phyloP scores from a whole-genome alignment of 2,797 vertebrate genomes.

The Pseudochaenichthys georgianus region DNA sequence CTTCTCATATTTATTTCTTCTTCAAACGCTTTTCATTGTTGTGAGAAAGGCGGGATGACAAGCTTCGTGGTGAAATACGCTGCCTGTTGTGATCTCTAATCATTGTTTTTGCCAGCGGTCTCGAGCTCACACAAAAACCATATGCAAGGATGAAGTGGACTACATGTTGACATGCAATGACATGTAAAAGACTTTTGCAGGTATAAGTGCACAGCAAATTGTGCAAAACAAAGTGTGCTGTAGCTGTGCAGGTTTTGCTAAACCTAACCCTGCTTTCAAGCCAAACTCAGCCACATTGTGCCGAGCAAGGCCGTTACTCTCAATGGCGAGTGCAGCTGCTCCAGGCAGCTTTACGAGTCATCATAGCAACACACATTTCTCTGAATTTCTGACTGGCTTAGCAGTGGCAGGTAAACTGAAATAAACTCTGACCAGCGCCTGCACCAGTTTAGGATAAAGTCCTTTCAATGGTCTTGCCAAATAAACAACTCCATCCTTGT shows the following conservation, averaged over 20 bases:
- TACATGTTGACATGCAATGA: neutral
- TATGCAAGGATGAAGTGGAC: neutral
- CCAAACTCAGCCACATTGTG: neutral
- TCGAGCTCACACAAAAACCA: neutral
- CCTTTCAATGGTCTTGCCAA: neutral
- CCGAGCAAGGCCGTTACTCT: slow-evolving; percentile 9
- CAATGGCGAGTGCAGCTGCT: slow-evolving; percentile 9
- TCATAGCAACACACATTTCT: neutral
- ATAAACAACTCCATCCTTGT: neutral
- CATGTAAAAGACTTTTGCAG: neutral
- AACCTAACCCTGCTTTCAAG: neutral
- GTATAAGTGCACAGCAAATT: neutral
- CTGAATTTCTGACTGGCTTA: neutral
- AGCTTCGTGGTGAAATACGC: slow-evolving; percentile 28
- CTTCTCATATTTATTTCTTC: slow-evolving; percentile 58
- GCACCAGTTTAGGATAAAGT: neutral
- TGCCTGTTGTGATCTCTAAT: slow-evolving; percentile 39
- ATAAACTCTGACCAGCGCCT: neutral
- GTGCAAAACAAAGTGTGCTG: slow-evolving; percentile 3
- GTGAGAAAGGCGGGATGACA: slow-evolving; percentile 49
- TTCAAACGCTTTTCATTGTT: slow-evolving; percentile 59
- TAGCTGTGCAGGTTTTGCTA: slow-evolving; percentile 4
- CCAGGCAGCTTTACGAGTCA: neutral
- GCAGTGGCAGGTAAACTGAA: neutral
- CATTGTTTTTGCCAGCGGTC: slow-evolving; percentile 22